phyloP scores from a whole-genome alignment of 1,140 invertebrate species.

The Brachionus plicatilis region DNA sequence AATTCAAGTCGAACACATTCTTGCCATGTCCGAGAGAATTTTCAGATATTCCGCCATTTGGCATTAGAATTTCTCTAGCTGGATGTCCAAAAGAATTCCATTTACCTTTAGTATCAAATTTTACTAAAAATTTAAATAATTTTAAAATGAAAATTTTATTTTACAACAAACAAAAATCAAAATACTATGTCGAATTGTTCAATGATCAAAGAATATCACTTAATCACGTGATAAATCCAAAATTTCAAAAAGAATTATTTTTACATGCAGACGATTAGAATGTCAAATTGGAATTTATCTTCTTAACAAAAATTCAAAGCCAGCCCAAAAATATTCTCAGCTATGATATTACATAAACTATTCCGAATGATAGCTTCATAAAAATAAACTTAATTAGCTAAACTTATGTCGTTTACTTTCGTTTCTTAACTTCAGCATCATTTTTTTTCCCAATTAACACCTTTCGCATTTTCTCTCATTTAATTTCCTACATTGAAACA shows the following conservation, averaged over 20 bases:
- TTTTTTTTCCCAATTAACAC: conserved; percentile 36
- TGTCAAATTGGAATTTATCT: neutral
- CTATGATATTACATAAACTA: conserved; percentile 5
- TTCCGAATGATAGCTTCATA: neutral
- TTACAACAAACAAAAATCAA: neutral
- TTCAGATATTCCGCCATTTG: neutral
- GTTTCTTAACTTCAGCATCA: conserved; percentile 25
- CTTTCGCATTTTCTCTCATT: neutral
- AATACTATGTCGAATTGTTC: conserved; percentile 20
- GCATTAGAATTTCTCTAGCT: neutral
- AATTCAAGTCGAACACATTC: neutral
- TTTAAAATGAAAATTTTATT: conserved; percentile 28
- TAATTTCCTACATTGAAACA: neutral
- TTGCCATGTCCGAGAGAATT: conserved; percentile 9
- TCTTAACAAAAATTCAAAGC: conserved; percentile 18
- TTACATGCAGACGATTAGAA: neutral
- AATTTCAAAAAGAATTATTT: conserved; percentile 33
- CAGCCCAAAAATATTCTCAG: neutral
- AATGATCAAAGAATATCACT: conserved; percentile 35
- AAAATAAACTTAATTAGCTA: conserved; percentile 31
- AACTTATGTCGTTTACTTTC: neutral
- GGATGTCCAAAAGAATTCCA: neutral
- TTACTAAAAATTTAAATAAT: neutral
- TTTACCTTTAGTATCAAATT: neutral
- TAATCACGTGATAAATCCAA: conserved; percentile 28